Conservation (phyloP, 2,113 vertebrate genomes). For the Lipotes vexillifer region DNA sequence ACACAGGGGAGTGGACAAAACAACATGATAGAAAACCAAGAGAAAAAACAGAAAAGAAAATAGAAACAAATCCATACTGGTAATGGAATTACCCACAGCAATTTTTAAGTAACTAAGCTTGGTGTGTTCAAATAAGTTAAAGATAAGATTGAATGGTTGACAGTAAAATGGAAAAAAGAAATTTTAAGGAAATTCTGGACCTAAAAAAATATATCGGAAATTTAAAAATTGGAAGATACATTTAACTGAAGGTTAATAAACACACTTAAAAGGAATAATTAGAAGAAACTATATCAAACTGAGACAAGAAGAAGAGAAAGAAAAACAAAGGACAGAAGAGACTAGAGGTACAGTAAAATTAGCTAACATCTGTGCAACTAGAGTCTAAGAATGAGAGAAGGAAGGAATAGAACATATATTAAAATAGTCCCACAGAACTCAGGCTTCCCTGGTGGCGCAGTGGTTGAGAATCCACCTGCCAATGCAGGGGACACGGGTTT, state of each 20-base stretch:
- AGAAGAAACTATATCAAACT: background rate
- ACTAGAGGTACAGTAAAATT: background rate
- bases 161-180: background rate
- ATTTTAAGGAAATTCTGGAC: background rate
- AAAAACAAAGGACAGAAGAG: background rate
- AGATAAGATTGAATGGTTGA: background rate
- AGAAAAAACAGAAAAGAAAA: background rate
- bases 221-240: background rate
- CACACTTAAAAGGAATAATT: background rate
- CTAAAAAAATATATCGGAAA: background rate
- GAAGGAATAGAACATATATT: background rate
- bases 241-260: background rate
- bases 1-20: background rate
- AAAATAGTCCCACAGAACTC: background rate
- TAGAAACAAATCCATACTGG: background rate
- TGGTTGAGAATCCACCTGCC: too few relatives aligned
- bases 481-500: too few relatives aligned
- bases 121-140: background rate
- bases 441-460: too few relatives aligned
- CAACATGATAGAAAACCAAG: background rate
- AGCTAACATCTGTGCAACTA: background rate
- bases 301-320: background rate
- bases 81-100: background rate
- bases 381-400: background rate
- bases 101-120: background rate